Percentiles rank a stretch among this genome's conserved stretches.
These are phyloP conservation scores for Thalassophryne amazonica DNA, from an alignment of 2,797 vertebrate species.

Conservation along the genomic window DNA sequence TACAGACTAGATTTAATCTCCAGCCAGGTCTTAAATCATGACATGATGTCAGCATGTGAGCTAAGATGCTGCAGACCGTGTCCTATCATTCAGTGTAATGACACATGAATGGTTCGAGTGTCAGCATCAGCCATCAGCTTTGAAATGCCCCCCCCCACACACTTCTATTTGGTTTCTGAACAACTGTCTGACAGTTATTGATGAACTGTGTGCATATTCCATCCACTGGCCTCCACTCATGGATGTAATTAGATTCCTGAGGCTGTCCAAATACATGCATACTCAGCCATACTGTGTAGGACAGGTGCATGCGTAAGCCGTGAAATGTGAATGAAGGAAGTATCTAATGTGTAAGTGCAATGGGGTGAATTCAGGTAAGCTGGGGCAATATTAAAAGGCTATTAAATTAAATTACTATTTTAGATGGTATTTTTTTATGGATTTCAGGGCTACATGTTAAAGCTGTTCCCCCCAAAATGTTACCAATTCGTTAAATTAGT, in stretches of 20 bases:
- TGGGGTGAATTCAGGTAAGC: no score
- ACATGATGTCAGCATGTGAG: slow-evolving; percentile 3
- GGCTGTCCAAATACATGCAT: slow-evolving; percentile 1
- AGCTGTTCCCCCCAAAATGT: no score
- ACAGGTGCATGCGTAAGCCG: slow-evolving; percentile 12
- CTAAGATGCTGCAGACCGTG: not conserved
- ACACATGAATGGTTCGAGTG: slow-evolving; percentile 14
- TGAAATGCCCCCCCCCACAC: slow-evolving; percentile 10
- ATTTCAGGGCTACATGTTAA: no score
- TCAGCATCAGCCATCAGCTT: no score
- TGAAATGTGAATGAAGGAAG: not conserved
- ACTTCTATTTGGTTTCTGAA: slow-evolving; percentile 2
- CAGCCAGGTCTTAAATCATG: not conserved
- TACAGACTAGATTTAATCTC: not conserved
- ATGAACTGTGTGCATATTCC: slow-evolving; percentile 17
- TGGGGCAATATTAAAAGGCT: no score
- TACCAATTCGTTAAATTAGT: no score
- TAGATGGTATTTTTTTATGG: no score
- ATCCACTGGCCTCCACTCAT: slow-evolving; percentile 23
- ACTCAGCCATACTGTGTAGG: slow-evolving; percentile 4
- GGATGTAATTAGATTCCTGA: slow-evolving; percentile 48
- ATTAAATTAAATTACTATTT: no score
- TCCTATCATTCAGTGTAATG: slow-evolving; percentile 14
- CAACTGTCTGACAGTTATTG: slow-evolving; percentile 3
- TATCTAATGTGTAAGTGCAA: not conserved